Evolutionary conservation across 2,113 vertebrate genomes (phyloP).

Genomic region (Prunella fulvescens): DNA sequence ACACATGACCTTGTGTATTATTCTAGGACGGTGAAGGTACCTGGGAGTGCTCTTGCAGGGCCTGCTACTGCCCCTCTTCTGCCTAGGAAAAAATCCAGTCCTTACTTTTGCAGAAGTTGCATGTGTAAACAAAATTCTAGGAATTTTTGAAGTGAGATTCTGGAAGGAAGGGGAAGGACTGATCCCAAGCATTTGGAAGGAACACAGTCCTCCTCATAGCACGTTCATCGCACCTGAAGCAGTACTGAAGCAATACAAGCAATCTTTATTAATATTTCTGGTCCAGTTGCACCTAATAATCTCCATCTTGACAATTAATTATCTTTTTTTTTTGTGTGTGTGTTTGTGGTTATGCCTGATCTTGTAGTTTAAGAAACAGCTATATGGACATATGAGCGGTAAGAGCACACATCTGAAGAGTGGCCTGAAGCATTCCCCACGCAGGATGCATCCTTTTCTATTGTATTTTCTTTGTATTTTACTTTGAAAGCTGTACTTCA

Average conservation of each 20-base stretch:
- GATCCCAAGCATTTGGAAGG: neutral
- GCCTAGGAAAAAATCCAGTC: neutral
- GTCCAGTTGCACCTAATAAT: neutral
- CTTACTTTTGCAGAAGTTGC: neutral
- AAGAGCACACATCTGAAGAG: neutral
- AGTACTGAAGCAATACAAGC: neutral
- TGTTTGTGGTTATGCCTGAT: neutral
- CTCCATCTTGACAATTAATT: neutral
- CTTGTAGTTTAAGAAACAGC: neutral
- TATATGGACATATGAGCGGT: neutral
- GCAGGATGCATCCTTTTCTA: neutral
- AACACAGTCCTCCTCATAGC: neutral
- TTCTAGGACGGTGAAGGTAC: neutral
- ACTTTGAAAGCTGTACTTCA: neutral
- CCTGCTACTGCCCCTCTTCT: neutral
- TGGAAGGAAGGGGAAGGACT: neutral
- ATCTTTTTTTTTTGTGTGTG: neutral
- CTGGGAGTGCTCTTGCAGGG: neutral
- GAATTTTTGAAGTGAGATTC: neutral
- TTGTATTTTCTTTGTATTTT: neutral
- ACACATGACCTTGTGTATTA: neutral
- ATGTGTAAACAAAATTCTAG: neutral
- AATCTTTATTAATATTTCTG: neutral
- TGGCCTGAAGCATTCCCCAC: neutral
- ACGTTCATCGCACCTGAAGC: neutral